Base-by-base conservation (phyloP, 2,888 invertebrate species). In the Mythimna ferrago region DNA sequence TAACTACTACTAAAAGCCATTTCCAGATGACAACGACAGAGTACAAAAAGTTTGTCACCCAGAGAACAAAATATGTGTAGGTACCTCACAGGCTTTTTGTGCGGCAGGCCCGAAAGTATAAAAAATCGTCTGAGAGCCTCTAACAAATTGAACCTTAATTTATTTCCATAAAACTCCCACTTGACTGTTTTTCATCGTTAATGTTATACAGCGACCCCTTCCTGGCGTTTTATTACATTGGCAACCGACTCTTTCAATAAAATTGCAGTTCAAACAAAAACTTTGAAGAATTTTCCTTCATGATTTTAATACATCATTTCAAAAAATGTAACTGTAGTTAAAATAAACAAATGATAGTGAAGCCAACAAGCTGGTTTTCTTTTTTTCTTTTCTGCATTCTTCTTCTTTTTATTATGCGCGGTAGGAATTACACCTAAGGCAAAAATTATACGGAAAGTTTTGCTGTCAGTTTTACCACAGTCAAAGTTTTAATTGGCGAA, bases 161-260 rank as follows among this genome's bases (percentile, higher is more conserved):
- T 69, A 41, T 32, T 51, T 62, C 44, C 73, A 72, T 75, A 76
- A 73, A 77, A 61, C 54, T 73, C 71, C 41, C 70, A 66, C 73
- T 79, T 78, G 60, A 65, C 63, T 70, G 62, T 80, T 66, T 78
- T 80, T 62, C 71, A 71, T 78, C 73, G 68, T 84, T 73, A 80
- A 72, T 73, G 60, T 73, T 77, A 73, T 66, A 71, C 38, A 66
- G 58, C 54, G 64, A 78, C 80, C 79, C 66, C 62, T 82, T 80
- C 78, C 83, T 70, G 66, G 21, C 51, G 41, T 78, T 79, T 84
- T 80, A 86, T 86, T 78, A 75, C 62, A 60, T 78, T 84, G 80
- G 76, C 76, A 80, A 73, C 71, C 54, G 67, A 74, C 71, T 71
- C 63, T 74, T 84, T 58, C 82, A 64, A 73, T 73, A 64, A 78